Evolutionary conservation across 2,888 invertebrate genomes (phyloP).

Genomic region (Thymelicus sylvestris): DNA sequence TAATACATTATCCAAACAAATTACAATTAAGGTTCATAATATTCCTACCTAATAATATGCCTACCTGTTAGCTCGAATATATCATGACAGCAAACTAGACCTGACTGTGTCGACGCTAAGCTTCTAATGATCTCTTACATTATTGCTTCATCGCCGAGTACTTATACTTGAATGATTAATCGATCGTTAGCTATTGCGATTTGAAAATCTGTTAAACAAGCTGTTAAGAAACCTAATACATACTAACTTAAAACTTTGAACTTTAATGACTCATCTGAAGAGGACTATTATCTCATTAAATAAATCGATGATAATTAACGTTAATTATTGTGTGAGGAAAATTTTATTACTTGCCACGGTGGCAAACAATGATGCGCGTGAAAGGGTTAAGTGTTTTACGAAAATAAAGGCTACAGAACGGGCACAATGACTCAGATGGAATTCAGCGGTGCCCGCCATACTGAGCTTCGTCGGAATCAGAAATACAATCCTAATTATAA

Average conservation of each 20-base stretch:
- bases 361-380: constrained; percentile 75
- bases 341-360: constrained; percentile 43
- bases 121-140: constrained; percentile 32
- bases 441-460: constrained; percentile 80
- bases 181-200: constrained; percentile 32
- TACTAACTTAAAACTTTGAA: constrained; percentile 28
- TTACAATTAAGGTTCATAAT: background rate
- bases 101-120: constrained; percentile 27
- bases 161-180: constrained; percentile 36
- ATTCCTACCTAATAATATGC: background rate
- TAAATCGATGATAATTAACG: constrained; percentile 28
- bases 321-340: constrained; percentile 41
- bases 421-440: constrained; percentile 85
- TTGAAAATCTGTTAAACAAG: constrained; percentile 33
- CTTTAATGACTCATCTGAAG: constrained; percentile 29
- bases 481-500: constrained; percentile 85
- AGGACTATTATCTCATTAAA: constrained; percentile 23
- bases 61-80: background rate
- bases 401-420: constrained; percentile 83
- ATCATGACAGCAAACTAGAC: constrained; percentile 19
- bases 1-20: background rate
- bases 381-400: constrained; percentile 79
- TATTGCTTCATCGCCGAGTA: constrained; percentile 33
- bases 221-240: constrained; percentile 26
- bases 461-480: constrained; percentile 83